Evolutionary conservation across 2,113 vertebrate genomes (phyloP), one percentile per base, ranked within the genome.

Genomic region (Malurus cyaneus): DNA sequence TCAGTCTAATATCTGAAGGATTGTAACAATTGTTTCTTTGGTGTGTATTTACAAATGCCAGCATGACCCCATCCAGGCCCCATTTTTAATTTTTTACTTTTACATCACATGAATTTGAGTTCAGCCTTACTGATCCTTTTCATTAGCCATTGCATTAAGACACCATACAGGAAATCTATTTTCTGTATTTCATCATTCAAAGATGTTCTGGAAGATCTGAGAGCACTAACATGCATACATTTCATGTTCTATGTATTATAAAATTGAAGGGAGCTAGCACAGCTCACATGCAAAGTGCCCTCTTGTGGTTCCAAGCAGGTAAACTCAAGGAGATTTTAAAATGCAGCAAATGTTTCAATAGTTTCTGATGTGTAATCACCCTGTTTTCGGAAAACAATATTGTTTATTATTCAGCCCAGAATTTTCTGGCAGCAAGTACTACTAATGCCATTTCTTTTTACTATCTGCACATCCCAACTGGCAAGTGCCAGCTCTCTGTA

Each of bases 261-360:
- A 47, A 71, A 71, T 2, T 41, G 18, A 57, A 72, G 36, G 6
- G 1, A 52, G 34, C 11, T 8, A 25, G 73, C 74, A 78, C 21
- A 84, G 86, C 46, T 94, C 74, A 89, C 56, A 76, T 42, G 23
- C 8, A 60, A 97, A 92, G 87, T 93, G 97, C 97, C 98, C 97
- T 97, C 97, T 98, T 95, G 97, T 97, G 97, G 97, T 83, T 74
- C 28, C 21, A 86, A 64, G 41, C 44, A 84, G 87, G 92, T 73
- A 95, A 93, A 52, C 34, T 65, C 67, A n/a, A 66, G 47, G 16
- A 54, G 19, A 56, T 49, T 72, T 62, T 47, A 2, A 5, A 5
- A 67, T 7, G 60, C 0, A 36, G 6, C 18, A 36, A 6, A 41
- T 32, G 18, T 79, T 79, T 61, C 70, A 65, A 69, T 23, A 32